Evolutionary conservation across 2,797 vertebrate species (phyloP).

Genomic region (Bradypodion pumilum): DNA sequence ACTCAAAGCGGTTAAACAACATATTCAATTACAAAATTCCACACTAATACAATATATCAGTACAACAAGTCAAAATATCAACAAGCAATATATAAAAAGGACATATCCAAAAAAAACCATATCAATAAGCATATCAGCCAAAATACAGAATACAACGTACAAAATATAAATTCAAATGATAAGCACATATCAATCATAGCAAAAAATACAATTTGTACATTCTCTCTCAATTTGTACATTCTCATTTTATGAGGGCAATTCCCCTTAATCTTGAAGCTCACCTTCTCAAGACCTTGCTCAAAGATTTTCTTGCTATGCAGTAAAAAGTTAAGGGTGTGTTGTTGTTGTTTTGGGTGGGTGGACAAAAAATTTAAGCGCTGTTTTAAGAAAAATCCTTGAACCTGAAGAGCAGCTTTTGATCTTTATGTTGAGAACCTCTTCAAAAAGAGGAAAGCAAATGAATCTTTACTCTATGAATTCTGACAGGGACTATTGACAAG

Average conservation of each 20-base stretch:
- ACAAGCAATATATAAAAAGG: too few relatives aligned
- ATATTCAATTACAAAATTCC: too few relatives aligned
- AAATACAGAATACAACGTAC: too few relatives aligned
- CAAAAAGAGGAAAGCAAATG: not conserved
- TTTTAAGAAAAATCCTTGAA: not conserved
- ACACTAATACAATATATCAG: too few relatives aligned
- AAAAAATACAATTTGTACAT: too few relatives aligned
- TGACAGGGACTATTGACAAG: not conserved
- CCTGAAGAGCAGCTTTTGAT: not conserved
- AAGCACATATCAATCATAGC: too few relatives aligned
- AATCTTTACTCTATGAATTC: not conserved
- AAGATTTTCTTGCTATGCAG: not conserved
- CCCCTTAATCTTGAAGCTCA: not conserved
- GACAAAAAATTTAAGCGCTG: not conserved
- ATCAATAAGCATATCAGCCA: too few relatives aligned
- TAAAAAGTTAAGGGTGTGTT: not conserved
- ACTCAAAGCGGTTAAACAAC: too few relatives aligned
- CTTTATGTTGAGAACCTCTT: not conserved
- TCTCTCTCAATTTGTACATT: too few relatives aligned
- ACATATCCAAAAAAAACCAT: too few relatives aligned
- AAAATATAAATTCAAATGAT: too few relatives aligned
- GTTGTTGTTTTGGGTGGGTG: not conserved
- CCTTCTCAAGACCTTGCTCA: not conserved
- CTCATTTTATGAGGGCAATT: not conserved
- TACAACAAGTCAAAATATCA: too few relatives aligned